Conservation (phyloP, 2,888 invertebrate genomes). For the Drosophila aldrichi region DNA sequence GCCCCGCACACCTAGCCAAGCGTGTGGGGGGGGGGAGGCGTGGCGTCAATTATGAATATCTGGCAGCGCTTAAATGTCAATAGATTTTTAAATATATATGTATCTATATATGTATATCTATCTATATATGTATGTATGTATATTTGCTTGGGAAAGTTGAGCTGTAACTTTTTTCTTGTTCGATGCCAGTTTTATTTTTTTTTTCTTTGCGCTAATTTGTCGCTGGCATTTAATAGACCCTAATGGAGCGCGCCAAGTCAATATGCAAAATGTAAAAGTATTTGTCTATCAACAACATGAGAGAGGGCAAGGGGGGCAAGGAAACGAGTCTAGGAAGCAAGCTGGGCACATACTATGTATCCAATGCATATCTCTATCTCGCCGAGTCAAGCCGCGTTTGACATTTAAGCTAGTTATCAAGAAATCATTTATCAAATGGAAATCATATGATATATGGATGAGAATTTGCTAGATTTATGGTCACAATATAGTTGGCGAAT, state of each 20-base stretch:
- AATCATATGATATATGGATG: not conserved
- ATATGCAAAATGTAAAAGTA: constrained; percentile 50
- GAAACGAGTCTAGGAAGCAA: constrained; percentile 33
- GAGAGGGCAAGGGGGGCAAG: not conserved
- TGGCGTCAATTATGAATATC: constrained; percentile 42
- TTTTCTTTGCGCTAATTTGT: constrained; percentile 60
- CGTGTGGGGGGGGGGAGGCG: constrained; percentile 36
- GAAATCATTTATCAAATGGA: not conserved
- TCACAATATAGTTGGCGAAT: not conserved
- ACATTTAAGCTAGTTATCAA: not conserved
- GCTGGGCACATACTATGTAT: not conserved
- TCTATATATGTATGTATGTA: not conserved
- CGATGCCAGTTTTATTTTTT: constrained; percentile 6
- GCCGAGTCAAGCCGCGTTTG: not conserved
- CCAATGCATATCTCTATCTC: not conserved
- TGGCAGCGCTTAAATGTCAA: constrained; percentile 51
- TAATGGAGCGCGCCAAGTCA: constrained; percentile 47
- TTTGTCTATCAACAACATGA: constrained; percentile 5
- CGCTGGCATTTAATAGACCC: constrained; percentile 56
- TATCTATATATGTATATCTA: not conserved
- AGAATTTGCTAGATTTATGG: not conserved
- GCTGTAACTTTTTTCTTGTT: constrained; percentile 3
- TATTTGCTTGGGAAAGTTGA: constrained; percentile 50
- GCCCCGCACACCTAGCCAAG: not conserved
- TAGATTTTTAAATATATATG: constrained; percentile 5